Evolutionary conservation across 2,888 invertebrate genomes (phyloP).

Genomic region (Papilio demoleus): DNA sequence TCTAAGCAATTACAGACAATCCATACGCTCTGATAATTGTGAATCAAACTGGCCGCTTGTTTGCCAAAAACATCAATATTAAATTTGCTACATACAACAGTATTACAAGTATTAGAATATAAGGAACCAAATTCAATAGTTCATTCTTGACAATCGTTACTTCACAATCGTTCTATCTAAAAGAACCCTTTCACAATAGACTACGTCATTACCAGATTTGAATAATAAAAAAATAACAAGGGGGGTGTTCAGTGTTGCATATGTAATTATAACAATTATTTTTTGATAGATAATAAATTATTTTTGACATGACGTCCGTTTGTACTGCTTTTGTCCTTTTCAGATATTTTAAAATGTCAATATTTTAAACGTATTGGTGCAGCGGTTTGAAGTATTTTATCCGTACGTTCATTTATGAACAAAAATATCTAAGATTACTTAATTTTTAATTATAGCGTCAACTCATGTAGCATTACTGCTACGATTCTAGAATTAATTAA

Average conservation of each 20-base stretch:
- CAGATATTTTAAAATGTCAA: conserved; percentile 22
- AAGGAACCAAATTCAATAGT: not conserved
- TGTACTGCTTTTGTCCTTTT: conserved; percentile 33
- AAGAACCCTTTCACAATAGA: conserved; percentile 64
- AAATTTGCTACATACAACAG: too few species aligned
- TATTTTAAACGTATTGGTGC: not conserved
- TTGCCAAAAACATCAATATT: too few species aligned
- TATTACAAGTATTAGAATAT: too few species aligned
- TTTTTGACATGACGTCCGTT: conserved; percentile 57
- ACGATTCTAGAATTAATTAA: too few species aligned
- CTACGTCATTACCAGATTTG: conserved; percentile 76
- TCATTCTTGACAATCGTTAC: conserved; percentile 45
- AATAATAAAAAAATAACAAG: conserved; percentile 71
- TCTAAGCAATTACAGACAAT: too few species aligned
- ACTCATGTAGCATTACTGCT: too few species aligned
- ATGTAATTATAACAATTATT: conserved; percentile 81
- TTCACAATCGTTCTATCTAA: conserved; percentile 50
- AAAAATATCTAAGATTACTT: not conserved
- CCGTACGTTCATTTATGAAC: not conserved
- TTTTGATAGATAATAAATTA: conserved; percentile 81
- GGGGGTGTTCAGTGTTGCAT: conserved; percentile 74
- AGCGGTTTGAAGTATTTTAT: not conserved
- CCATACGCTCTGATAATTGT: too few species aligned
- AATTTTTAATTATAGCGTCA: too few species aligned
- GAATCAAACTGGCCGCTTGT: too few species aligned